phyloP scores from a whole-genome alignment of 30 jellyfish, hydroid and myxozoan species.

The Hydractinia symbiolongicarpus region DNA sequence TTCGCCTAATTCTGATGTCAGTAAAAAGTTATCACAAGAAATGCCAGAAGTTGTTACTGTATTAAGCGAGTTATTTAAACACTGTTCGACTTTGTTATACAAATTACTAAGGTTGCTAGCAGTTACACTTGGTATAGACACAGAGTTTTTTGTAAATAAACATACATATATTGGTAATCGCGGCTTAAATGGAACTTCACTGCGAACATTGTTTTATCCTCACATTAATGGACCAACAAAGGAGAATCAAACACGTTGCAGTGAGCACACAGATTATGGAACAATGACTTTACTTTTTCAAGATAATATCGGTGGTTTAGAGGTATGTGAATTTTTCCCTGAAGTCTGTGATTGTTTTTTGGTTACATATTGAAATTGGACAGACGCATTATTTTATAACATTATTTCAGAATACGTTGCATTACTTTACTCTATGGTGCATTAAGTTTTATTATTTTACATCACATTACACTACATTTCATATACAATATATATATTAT shows the following conservation, averaged over 20 bases:
- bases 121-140: conserved; percentile 17
- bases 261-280: conserved; percentile 41
- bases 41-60: conserved; percentile 18
- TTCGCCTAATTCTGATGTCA: conserved; percentile 8
- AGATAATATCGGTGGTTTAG: conserved; percentile 33
- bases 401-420: no score
- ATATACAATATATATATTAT: no score
- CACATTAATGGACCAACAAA: background rate
- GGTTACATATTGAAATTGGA: no score
- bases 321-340: conserved; percentile 9
- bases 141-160: conserved; percentile 10
- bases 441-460: no score
- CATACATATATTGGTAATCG: conserved; percentile 22
- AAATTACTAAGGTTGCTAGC: conserved; percentile 25
- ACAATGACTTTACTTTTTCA: conserved; percentile 34
- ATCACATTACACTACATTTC: no score
- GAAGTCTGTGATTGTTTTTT: no score
- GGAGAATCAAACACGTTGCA: conserved; percentile 29
- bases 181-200: conserved; percentile 14
- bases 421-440: no score
- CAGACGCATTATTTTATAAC: no score
- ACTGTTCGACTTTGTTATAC: background rate
- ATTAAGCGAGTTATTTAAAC: conserved; percentile 1
- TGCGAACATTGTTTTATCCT: conserved; percentile 31
- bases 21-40: background rate